Evolutionary conservation across 1,140 invertebrate species (phyloP).

Genomic region (Drosophila takahashii): DNA sequence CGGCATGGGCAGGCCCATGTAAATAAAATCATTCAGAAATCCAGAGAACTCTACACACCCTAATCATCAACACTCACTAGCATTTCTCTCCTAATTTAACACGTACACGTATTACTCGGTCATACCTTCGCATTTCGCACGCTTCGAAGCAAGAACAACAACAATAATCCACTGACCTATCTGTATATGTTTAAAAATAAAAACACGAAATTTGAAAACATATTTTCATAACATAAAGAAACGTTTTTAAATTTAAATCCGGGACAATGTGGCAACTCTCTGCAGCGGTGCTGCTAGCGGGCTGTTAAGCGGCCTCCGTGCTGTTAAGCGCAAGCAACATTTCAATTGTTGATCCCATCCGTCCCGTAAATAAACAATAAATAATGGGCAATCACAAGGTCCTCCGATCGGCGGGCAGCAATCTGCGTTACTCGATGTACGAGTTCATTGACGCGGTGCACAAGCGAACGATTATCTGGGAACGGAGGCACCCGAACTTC

Average conservation of each 20-base stretch:
- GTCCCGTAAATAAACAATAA: conserved; percentile 41
- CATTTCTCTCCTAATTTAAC: conserved; percentile 70
- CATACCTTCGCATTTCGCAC: conserved; percentile 45
- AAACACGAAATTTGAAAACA: conserved; percentile 42
- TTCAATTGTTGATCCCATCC: conserved; percentile 24
- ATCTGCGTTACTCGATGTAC: conserved; percentile 71
- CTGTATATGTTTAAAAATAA: conserved; percentile 70
- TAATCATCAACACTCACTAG: conserved; percentile 57
- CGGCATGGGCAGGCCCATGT: conserved; percentile 90
- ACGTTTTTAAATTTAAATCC: conserved; percentile 26
- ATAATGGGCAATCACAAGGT: conserved; percentile 73
- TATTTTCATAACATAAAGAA: conserved; percentile 64
- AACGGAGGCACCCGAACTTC: conserved; percentile 63
- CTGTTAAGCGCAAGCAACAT: conserved; percentile 17
- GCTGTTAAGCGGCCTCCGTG: conserved; percentile 1
- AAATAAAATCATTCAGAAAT: conserved; percentile 45
- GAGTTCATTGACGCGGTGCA: conserved; percentile 73
- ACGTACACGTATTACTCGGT: conserved; percentile 72
- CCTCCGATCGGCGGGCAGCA: conserved; percentile 56
- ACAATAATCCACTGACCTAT: conserved; percentile 62
- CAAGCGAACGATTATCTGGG: conserved; percentile 62
- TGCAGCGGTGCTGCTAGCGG: not conserved
- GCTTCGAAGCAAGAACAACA: conserved; percentile 43
- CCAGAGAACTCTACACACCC: conserved; percentile 27
- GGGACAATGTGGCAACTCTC: conserved; percentile 9